A percentile compares a stretch with the other conserved stretches of the same genome.
Conservation (phyloP, 2,888 invertebrate species). For the Euzetes globulus region DNA sequence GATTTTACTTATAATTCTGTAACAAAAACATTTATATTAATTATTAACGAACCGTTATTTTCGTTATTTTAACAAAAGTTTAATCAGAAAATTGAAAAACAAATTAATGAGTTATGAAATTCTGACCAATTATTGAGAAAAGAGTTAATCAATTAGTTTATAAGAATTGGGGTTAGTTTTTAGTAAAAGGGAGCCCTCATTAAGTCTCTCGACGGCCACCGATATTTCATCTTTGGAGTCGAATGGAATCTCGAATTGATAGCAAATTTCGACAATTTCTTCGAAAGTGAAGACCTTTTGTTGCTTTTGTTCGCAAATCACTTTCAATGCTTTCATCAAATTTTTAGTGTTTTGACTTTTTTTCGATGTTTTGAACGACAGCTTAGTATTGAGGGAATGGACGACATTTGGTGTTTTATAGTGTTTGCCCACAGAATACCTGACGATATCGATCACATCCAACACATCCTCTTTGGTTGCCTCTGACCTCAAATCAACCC, state of each 20-base stretch:
- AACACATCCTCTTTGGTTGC: constrained; percentile 70
- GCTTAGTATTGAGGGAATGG: constrained; percentile 58
- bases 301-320: constrained; percentile 58
- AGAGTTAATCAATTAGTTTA: no score
- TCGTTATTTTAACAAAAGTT: no score
- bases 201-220: not conserved
- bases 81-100: no score
- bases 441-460: constrained; percentile 76
- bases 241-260: not conserved
- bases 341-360: constrained; percentile 63
- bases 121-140: no score
- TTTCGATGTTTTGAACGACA: constrained; percentile 55
- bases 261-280: constrained; percentile 63
- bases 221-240: not conserved
- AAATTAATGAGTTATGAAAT: no score
- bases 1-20: no score
- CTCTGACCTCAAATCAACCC: constrained; percentile 71
- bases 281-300: constrained; percentile 65
- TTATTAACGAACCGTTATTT: no score
- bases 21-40: no score
- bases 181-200: not conserved
- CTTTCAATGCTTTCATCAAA: constrained; percentile 62
- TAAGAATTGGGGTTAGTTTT: not conserved
- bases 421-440: constrained; percentile 46
- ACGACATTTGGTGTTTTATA: constrained; percentile 43